Evolutionary conservation across 2,797 vertebrate genomes (phyloP).

Genomic region (Rhincodon typus): DNA sequence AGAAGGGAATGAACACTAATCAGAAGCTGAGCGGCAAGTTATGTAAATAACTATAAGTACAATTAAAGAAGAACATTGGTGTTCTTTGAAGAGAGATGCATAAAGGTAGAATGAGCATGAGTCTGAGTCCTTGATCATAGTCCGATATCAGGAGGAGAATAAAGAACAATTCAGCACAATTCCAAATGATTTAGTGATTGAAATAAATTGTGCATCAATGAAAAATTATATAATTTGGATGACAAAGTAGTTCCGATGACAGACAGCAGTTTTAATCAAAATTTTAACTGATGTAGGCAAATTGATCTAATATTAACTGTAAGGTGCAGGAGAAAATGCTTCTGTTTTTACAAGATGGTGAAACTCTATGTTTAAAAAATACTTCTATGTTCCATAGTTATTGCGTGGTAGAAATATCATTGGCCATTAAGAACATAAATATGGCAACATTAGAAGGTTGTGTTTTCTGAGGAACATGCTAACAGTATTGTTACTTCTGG

Average conservation of each 20-base stretch:
- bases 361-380: background rate
- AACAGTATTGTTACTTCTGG: background rate
- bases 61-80: background rate
- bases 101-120: background rate
- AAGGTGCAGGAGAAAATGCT: background rate
- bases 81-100: background rate
- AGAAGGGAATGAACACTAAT: background rate
- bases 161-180: background rate
- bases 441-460: background rate
- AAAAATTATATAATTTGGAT: background rate
- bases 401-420: background rate
- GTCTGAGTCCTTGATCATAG: background rate
- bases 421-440: background rate
- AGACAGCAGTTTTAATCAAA: background rate
- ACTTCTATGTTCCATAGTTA: background rate
- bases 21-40: background rate
- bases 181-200: background rate
- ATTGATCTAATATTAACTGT: background rate
- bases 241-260: background rate
- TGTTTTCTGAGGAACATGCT: background rate
- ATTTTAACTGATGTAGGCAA: background rate
- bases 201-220: background rate
- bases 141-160: background rate
- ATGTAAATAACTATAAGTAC: background rate
- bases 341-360: background rate